Conservation (phyloP, 1,140 invertebrate genomes). For the Lordiphosa collinella region DNA sequence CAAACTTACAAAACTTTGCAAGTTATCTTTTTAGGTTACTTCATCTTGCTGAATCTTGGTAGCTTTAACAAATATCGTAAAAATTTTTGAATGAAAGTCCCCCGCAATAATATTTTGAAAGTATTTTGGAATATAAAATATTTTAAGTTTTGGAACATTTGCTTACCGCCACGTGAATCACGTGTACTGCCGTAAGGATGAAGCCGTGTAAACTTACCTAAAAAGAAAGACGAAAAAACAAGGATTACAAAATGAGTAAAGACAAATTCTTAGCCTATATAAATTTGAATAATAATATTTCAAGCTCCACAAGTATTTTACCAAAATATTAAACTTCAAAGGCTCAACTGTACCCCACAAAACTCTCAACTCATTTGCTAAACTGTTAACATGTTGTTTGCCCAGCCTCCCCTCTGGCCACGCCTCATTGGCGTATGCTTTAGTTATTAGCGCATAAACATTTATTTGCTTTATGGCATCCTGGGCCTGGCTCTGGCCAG, state of each 20-base stretch:
- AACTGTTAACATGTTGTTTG: conserved; percentile 37
- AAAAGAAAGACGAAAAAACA: conserved; percentile 23
- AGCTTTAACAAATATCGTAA: no score
- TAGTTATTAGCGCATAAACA: conserved; percentile 29
- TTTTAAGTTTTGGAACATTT: conserved; percentile 40
- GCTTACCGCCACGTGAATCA: conserved; percentile 62
- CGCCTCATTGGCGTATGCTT: conserved; percentile 12
- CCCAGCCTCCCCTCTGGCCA: conserved; percentile 1
- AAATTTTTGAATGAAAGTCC: no score
- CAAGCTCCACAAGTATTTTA: no score
- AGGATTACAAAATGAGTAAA: neutral
- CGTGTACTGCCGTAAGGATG: conserved; percentile 56
- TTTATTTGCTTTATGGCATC: conserved; percentile 27
- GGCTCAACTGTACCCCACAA: conserved; percentile 1
- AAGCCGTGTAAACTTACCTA: conserved; percentile 59
- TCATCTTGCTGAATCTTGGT: no score
- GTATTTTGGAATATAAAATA: conserved; percentile 15
- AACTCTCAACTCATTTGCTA: conserved; percentile 19
- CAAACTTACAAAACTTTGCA: no score
- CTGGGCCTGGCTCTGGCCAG: neutral
- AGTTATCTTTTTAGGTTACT: no score
- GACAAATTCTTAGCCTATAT: neutral
- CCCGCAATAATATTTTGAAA: neutral
- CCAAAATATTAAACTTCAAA: conserved; percentile 5
- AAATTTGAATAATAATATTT: neutral